A percentile compares a stretch with the other conserved stretches of the same genome.
Conservation (phyloP, 1,140 invertebrate genomes). For the Anoplolepis gracilipes region DNA sequence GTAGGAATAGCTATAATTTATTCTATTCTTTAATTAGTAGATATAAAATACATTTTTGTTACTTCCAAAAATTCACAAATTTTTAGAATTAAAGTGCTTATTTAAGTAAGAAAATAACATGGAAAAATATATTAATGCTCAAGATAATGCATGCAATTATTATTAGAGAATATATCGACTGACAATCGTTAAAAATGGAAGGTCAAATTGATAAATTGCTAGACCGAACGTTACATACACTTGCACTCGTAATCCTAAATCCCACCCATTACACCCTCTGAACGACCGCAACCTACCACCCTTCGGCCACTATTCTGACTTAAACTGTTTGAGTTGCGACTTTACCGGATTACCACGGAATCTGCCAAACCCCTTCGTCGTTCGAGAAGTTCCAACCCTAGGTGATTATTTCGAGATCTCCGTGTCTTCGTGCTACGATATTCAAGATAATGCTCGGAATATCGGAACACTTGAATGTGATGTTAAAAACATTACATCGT, state of each 20-base stretch:
- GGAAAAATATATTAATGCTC: conserved; percentile 3
- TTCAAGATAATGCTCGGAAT: conserved; percentile 15
- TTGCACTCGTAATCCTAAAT: conserved; percentile 72
- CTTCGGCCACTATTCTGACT: conserved; percentile 76
- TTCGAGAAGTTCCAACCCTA: conserved; percentile 66
- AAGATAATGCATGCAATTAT: conserved; percentile 64
- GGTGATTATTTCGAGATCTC: conserved; percentile 78
- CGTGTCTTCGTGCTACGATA: conserved; percentile 21
- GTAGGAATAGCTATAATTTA: neutral
- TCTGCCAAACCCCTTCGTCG: conserved; percentile 72
- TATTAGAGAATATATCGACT: conserved; percentile 33
- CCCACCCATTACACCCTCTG: conserved; percentile 75
- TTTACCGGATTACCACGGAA: conserved; percentile 81
- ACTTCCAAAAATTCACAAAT: neutral
- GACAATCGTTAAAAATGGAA: neutral
- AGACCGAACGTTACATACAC: conserved; percentile 74
- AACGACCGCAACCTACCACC: conserved; percentile 68
- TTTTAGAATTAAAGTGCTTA: neutral
- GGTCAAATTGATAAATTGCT: conserved; percentile 71
- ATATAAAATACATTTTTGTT: neutral
- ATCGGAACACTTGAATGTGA: neutral
- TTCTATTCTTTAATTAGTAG: conserved; percentile 4
- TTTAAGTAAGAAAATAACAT: conserved; percentile 10
- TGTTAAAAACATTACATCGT: neutral
- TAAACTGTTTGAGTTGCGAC: conserved; percentile 84